phyloP scores from a whole-genome alignment of 2,888 invertebrate species.

The Noctua janthina region DNA sequence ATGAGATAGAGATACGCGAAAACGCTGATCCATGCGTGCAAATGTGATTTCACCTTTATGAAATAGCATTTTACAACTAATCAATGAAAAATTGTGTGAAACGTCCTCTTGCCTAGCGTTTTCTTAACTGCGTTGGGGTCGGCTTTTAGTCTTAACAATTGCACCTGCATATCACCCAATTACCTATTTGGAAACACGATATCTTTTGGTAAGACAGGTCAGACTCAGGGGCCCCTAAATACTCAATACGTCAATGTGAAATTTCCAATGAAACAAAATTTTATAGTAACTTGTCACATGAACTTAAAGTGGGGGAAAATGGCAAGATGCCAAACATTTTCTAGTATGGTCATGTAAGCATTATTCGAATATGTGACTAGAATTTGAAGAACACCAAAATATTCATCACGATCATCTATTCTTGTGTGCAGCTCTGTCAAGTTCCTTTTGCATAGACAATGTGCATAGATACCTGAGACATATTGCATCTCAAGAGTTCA shows the following conservation, averaged over 20 bases:
- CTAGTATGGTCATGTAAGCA: conserved; percentile 26
- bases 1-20: background rate
- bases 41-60: background rate
- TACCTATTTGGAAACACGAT: background rate
- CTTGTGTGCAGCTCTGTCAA: background rate
- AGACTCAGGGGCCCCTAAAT: background rate
- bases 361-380: conserved; percentile 49
- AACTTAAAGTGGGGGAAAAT: conserved; percentile 33
- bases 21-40: background rate
- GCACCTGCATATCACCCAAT: no score
- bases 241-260: background rate
- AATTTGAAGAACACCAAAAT: conserved; percentile 31
- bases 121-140: background rate
- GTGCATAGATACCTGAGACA: background rate
- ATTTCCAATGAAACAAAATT: background rate
- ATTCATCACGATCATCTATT: conserved; percentile 36
- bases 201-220: background rate
- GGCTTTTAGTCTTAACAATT: background rate
- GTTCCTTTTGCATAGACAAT: conserved; percentile 2
- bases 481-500: background rate
- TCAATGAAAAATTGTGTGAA: background rate
- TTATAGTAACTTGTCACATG: conserved; percentile 2
- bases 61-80: background rate
- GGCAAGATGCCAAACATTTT: conserved; percentile 44
- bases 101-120: background rate